Conservation (phyloP, 2,113 vertebrate species). For the Ramphastos sulfuratus region DNA sequence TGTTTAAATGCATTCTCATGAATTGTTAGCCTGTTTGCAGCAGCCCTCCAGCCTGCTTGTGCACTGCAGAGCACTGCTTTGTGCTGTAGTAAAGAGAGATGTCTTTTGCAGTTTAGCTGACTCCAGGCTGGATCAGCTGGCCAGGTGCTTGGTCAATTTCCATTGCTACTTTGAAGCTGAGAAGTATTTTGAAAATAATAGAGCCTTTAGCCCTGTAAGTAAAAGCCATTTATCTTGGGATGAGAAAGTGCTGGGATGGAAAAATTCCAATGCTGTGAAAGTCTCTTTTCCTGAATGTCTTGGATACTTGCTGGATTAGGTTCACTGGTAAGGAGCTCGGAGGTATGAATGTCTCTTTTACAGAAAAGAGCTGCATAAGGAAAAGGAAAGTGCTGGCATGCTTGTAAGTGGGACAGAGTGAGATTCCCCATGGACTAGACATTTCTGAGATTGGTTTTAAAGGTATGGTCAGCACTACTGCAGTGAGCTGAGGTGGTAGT, state of each 20-base stretch:
- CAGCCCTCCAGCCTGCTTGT: neutral
- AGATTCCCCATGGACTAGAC: slow-evolving; percentile 19
- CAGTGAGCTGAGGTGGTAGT: neutral
- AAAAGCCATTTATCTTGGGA: slow-evolving; percentile 71
- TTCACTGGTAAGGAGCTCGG: slow-evolving; percentile 29
- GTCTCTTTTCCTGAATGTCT: slow-evolving; percentile 61
- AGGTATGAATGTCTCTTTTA: slow-evolving; percentile 68
- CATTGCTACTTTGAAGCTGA: slow-evolving; percentile 62
- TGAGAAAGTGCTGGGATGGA: slow-evolving; percentile 66
- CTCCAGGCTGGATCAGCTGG: slow-evolving; percentile 58
- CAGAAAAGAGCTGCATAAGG: slow-evolving; percentile 48
- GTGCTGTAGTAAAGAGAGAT: neutral
- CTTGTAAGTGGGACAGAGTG: neutral
- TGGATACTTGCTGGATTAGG: slow-evolving; percentile 48
- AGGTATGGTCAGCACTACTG: neutral
- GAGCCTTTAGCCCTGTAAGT: slow-evolving; percentile 59
- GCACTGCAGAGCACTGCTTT: neutral
- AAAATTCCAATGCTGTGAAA: slow-evolving; percentile 63
- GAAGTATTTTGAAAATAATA: slow-evolving; percentile 70
- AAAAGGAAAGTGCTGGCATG: slow-evolving; percentile 10
- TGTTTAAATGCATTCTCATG: neutral
- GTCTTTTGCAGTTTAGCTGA: slow-evolving; percentile 59
- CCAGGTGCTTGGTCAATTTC: slow-evolving; percentile 65
- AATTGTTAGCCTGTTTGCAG: slow-evolving; percentile 16
- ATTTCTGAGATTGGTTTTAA: slow-evolving; percentile 37